Percentiles rank a stretch among this genome's conserved stretches.
Conservation (phyloP, 92 coral and sea anemone species). For the Parazoanthus darwini region DNA sequence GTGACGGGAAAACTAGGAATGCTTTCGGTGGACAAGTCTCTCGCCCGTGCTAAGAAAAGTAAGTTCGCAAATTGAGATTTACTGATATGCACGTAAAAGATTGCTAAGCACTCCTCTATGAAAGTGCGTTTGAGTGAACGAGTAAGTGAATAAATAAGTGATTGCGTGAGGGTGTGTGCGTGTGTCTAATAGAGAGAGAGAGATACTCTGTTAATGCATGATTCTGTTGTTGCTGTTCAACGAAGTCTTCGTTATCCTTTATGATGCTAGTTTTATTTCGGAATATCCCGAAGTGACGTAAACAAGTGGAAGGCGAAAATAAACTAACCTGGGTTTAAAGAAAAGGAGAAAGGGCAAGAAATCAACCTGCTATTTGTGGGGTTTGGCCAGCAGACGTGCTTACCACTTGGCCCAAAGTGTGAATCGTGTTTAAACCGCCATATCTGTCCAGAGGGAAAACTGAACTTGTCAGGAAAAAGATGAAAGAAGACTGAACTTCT, state of each 20-base stretch:
- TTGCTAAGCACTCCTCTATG: no score
- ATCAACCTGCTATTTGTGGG: constrained; percentile 89
- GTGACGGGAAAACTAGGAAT: constrained; percentile 36
- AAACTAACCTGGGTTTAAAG: no score
- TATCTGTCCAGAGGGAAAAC: constrained; percentile 88
- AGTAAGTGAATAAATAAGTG: background rate
- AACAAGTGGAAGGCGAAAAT: no score
- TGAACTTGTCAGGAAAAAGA: constrained; percentile 44
- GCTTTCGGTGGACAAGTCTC: constrained; percentile 23
- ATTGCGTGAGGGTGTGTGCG: background rate
- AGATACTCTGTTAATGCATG: no score
- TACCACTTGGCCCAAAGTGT: constrained; percentile 88
- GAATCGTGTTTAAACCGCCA: constrained; percentile 68
- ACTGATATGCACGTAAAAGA: background rate
- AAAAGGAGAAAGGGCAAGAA: constrained; percentile 61
- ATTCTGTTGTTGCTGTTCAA: no score
- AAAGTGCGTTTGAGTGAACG: background rate
- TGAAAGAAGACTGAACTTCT: constrained; percentile 31
- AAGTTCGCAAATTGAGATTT: background rate
- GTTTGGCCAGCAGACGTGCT: constrained; percentile 96
- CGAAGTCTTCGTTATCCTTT: no score
- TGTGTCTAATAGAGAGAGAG: no score
- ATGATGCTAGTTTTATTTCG: no score
- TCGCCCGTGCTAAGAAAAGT: constrained; percentile 1
- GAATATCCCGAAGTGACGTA: no score